Evolutionary conservation across 2,113 vertebrate genomes (phyloP).

Genomic region (Callospermophilus lateralis): DNA sequence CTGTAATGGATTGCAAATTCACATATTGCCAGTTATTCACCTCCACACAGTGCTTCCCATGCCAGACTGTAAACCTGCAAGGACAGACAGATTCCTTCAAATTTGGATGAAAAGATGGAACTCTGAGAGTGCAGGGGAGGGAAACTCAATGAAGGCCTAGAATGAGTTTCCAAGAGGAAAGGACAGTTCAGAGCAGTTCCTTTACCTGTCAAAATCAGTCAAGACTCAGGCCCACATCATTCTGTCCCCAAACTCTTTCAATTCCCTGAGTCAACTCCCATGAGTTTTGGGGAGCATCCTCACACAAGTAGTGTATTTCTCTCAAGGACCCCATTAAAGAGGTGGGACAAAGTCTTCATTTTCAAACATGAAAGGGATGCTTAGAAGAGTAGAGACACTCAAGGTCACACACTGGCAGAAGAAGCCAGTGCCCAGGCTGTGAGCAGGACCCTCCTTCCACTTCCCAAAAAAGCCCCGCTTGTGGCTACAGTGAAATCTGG

Average conservation of each 20-base stretch:
- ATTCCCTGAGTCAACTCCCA: background rate
- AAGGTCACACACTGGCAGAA: background rate
- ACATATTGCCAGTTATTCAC: background rate
- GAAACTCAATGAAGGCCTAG: background rate
- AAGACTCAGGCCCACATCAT: background rate
- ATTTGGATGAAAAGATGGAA: accelerated
- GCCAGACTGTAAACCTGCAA: background rate
- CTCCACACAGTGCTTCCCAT: background rate
- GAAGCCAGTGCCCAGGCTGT: background rate
- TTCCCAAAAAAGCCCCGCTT: background rate
- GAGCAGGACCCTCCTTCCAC: background rate
- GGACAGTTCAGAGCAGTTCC: background rate
- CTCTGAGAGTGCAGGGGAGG: background rate
- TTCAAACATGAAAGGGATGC: background rate
- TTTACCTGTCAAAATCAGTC: background rate
- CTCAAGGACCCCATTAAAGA: background rate
- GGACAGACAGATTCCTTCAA: background rate
- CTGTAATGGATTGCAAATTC: background rate
- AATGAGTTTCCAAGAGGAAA: background rate
- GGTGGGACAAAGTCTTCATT: background rate
- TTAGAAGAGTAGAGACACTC: background rate
- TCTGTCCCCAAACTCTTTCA: background rate
- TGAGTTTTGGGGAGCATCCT: background rate
- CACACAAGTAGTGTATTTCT: background rate
- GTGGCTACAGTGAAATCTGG: too few relatives aligned